Percentiles rank a stretch among this genome's conserved stretches.
Conservation (phyloP, 2,888 invertebrate species). For the Nymphalis polychloros region DNA sequence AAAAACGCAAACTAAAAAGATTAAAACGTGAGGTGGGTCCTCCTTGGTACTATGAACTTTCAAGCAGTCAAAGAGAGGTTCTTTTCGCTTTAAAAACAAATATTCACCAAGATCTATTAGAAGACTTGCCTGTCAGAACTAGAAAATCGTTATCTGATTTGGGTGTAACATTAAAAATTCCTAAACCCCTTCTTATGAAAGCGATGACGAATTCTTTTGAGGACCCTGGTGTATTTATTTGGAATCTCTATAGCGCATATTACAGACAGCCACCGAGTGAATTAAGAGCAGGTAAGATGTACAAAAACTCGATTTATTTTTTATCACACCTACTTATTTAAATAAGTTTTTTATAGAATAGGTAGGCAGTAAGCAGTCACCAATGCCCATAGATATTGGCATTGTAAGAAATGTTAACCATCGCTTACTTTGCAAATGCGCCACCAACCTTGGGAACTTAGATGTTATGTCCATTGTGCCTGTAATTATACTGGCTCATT, state of each 20-base stretch:
- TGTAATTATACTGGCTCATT: no score
- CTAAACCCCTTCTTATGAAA: slow-evolving; percentile 54
- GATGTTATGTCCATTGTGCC: no score
- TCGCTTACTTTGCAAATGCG: no score
- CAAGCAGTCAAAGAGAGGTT: slow-evolving; percentile 57
- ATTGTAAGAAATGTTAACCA: no score
- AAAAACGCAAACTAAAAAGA: slow-evolving; percentile 49
- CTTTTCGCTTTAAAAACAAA: slow-evolving; percentile 52
- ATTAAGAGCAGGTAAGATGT: slow-evolving; percentile 51
- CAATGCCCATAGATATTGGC: no score
- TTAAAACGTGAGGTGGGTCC: slow-evolving; percentile 61
- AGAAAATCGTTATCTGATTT: slow-evolving; percentile 58
- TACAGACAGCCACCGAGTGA: slow-evolving; percentile 64
- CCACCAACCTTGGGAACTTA: no score
- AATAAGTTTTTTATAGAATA: no score
- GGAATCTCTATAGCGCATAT: slow-evolving; percentile 63
- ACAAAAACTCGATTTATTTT: background rate
- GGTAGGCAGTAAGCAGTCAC: no score
- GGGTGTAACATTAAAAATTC: slow-evolving; percentile 60
- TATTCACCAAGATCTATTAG: slow-evolving; percentile 70
- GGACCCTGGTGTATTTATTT: slow-evolving; percentile 73
- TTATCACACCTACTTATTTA: no score
- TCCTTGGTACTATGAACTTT: slow-evolving; percentile 66
- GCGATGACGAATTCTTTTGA: slow-evolving; percentile 58
- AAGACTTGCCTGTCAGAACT: slow-evolving; percentile 61